Conservation (phyloP, 2,797 vertebrate genomes). For the Babyrousa celebensis region DNA sequence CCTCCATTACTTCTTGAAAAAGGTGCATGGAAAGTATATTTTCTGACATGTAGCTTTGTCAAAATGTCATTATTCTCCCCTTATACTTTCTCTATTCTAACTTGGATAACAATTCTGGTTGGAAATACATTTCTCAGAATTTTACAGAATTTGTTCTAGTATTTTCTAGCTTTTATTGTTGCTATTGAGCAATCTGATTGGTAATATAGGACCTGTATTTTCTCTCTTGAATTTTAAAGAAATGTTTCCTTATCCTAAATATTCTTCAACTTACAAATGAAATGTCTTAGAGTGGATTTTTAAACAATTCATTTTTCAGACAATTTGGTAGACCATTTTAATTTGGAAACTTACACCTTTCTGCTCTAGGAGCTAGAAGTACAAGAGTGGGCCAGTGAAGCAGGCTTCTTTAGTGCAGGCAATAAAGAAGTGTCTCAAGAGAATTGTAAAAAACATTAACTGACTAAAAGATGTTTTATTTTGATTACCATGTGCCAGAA, state of each 20-base stretch:
- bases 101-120: constrained; percentile 16
- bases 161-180: neutral
- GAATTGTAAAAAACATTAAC: neutral
- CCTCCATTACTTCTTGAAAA: neutral
- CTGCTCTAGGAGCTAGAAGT: neutral
- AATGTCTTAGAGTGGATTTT: neutral
- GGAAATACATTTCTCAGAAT: neutral
- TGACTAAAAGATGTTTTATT: neutral
- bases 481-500: neutral
- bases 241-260: neutral
- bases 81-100: neutral
- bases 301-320: neutral
- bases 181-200: neutral
- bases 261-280: neutral
- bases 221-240: constrained; percentile 25
- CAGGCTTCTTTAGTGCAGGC: neutral
- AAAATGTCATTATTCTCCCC: neutral
- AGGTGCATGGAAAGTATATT: neutral
- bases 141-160: neutral
- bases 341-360: neutral
- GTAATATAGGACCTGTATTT: neutral
- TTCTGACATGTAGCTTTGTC: neutral
- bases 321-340: constrained; percentile 20
- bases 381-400: neutral
- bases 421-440: neutral